Base-by-base conservation (phyloP, 1,140 invertebrate genomes). In the Euura lappo region DNA sequence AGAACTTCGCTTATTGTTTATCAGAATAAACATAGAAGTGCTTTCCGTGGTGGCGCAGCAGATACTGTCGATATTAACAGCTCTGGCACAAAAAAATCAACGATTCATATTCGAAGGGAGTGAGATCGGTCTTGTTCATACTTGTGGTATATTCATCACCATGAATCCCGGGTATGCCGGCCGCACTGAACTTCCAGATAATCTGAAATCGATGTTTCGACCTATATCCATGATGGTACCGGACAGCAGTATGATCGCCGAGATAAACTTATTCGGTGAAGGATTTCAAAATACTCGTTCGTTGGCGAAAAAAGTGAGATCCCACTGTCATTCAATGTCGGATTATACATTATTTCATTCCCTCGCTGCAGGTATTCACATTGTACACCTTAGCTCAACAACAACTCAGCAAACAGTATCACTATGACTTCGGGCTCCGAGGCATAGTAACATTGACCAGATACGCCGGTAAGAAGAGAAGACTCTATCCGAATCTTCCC, bases 201-300 rank as follows among this genome's bases (percentile, higher is more conserved):
- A 97, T 87, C 88, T 98, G 70, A 97, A 97, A 86, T 96, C 95
- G 0, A 93, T 98, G 92, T 97, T 98, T 85, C 90, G 96, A 10
- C 95, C 96, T n/a, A 96, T 98, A 73, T 94, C 96, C 2, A 97
- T 98, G 96, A 96, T 97, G 90, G 95, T 97, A 7, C 96, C 96
- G 0, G 96, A 97, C 83, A 96, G 94, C 74, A 91, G 92, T 11
- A 93, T 97, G 79, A 98, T 98, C 77, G 95, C 95, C 0, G 96
- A 97, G 86, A 97, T 97, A 76, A 93, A 92, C 10, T 86, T 97
- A 1, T 97, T 96, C 84, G 95, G 95, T 10, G 95, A 94, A 85
- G 96, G 96, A 2, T 98, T 97, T 82, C 90, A 92, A 68, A 93
- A 94, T 77, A 95, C 94, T 2, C 90, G 93, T 66, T 85, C 90